Evolutionary conservation across 2,888 invertebrate genomes (phyloP).

Genomic region (Hirtodrosophila histrioides): DNA sequence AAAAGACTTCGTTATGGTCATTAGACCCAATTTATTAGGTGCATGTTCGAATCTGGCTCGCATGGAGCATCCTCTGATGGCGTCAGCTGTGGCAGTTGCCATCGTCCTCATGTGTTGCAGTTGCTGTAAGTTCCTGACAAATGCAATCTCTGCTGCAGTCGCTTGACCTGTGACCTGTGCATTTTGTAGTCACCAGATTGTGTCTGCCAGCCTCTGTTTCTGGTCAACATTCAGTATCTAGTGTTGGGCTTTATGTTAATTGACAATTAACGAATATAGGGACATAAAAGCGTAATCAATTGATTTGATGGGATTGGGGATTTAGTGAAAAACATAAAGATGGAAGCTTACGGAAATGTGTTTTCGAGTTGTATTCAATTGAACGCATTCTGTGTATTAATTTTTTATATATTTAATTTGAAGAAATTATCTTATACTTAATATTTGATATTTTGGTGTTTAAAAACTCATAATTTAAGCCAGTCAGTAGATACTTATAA

Average conservation of each 20-base stretch:
- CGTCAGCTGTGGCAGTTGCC: slow-evolving; percentile 11
- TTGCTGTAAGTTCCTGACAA: slow-evolving; percentile 14
- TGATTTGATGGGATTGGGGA: slow-evolving; percentile 3
- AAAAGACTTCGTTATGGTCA: neutral
- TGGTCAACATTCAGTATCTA: slow-evolving; percentile 12
- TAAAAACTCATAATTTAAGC: no score
- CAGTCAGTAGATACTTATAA: no score
- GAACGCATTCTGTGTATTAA: no score
- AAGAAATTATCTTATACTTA: no score
- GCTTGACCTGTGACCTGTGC: slow-evolving; percentile 54
- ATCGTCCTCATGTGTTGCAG: slow-evolving; percentile 5
- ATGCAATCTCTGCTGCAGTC: slow-evolving; percentile 30
- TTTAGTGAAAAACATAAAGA: neutral
- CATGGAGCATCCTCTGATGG: neutral
- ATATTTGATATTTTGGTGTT: no score
- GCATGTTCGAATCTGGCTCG: slow-evolving; percentile 4
- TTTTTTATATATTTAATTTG: no score
- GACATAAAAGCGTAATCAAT: slow-evolving; percentile 30
- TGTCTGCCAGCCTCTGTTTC: slow-evolving; percentile 3
- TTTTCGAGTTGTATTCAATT: neutral
- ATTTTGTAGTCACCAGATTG: slow-evolving; percentile 19
- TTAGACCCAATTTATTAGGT: slow-evolving; percentile 23
- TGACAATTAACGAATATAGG: slow-evolving; percentile 31
- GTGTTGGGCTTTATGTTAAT: slow-evolving; percentile 29
- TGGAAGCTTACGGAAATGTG: neutral